Conservation (phyloP, 2,797 vertebrate genomes). For the Chaetophractus vellerosus region DNA sequence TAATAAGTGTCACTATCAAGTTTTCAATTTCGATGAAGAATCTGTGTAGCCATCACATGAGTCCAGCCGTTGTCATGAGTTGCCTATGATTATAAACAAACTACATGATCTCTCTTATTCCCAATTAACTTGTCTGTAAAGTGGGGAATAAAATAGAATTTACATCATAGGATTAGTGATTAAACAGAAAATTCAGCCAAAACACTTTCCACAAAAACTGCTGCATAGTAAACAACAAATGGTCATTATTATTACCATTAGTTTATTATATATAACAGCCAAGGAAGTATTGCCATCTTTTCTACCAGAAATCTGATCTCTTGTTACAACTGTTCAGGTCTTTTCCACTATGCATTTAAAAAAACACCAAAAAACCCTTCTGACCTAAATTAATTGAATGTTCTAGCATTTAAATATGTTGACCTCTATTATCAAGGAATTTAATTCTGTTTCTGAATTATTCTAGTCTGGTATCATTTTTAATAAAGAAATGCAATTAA, state of each 20-base stretch:
- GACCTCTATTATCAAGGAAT: constrained; percentile 74
- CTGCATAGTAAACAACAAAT: constrained; percentile 14
- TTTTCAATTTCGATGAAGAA: background rate
- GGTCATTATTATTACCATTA: constrained; percentile 15
- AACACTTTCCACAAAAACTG: background rate
- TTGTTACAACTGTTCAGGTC: background rate
- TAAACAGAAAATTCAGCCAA: constrained; percentile 53
- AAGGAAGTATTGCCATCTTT: background rate
- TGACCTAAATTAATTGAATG: constrained; percentile 69
- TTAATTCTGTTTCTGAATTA: constrained; percentile 66
- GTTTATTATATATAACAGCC: constrained; percentile 9
- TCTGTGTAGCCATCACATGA: background rate
- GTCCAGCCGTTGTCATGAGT: background rate
- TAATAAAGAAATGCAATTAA: constrained; percentile 71
- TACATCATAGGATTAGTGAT: constrained; percentile 18
- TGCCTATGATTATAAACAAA: background rate
- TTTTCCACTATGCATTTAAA: constrained; percentile 46
- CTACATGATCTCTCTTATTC: constrained; percentile 21
- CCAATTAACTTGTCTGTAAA: constrained; percentile 40
- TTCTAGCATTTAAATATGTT: constrained; percentile 62
- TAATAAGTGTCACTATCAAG: background rate
- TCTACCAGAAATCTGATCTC: constrained; percentile 37
- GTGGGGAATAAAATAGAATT: constrained; percentile 29
- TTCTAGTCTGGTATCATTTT: constrained; percentile 65
- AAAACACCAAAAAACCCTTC: background rate